phyloP scores from a whole-genome alignment of 2,113 vertebrate species.

The Apus apus region DNA sequence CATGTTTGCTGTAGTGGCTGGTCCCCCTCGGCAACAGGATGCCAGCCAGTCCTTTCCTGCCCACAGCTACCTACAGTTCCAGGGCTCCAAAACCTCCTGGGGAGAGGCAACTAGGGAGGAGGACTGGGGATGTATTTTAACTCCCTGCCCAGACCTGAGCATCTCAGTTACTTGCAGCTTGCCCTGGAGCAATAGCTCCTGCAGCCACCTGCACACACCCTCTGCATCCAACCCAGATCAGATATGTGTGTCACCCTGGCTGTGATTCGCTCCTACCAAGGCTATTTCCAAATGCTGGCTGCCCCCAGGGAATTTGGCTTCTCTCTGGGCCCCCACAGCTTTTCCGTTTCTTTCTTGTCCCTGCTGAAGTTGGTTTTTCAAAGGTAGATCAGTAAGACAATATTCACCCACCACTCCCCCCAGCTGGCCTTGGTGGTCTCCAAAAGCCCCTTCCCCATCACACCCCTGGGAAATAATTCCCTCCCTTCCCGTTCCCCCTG shows the following conservation, averaged over 20 bases:
- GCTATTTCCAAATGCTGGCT: not conserved
- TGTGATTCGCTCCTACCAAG: fast-evolving
- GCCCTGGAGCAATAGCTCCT: not conserved
- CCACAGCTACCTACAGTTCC: not conserved
- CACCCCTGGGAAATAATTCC: not conserved
- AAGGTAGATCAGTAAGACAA: not conserved
- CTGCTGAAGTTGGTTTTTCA: not conserved
- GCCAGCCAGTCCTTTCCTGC: not conserved
- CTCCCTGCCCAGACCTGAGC: not conserved
- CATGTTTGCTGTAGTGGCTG: fast-evolving
- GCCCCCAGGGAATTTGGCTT: not conserved
- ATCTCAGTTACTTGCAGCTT: not conserved
- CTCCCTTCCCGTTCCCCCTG: not conserved
- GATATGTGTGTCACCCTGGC: fast-evolving
- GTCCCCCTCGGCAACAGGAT: fast-evolving
- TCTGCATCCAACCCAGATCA: not conserved
- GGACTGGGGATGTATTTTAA: not conserved
- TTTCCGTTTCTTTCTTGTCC: not conserved
- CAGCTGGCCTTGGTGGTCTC: not conserved
- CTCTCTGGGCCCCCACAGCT: not conserved
- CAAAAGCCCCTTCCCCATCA: not conserved
- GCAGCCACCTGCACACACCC: not conserved
- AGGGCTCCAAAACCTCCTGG: not conserved
- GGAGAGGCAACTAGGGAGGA: not conserved
- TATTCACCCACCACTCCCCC: not conserved